A percentile compares a stretch with the other conserved stretches of the same genome.
These are phyloP conservation scores for Acrobasis repandana DNA, from an alignment of 2,888 invertebrate genomes.

Conservation along the genomic window DNA sequence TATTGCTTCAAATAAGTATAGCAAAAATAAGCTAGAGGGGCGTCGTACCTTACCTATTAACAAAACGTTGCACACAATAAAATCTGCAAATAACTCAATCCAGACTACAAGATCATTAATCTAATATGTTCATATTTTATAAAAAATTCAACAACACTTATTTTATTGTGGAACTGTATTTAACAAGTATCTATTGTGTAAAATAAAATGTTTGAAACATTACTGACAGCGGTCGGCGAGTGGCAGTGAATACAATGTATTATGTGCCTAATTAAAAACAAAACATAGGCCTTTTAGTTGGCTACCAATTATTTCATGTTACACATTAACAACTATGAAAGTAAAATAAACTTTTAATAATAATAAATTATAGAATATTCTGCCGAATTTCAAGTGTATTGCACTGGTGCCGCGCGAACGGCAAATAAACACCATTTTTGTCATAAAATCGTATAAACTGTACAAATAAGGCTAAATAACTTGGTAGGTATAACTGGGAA, in stretches of 20 bases:
- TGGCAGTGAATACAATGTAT: constrained; percentile 68
- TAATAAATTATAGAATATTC: constrained; percentile 64
- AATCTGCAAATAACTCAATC: constrained; percentile 80
- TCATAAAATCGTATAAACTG: constrained; percentile 42
- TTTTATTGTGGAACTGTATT: constrained; percentile 77
- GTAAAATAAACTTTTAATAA: constrained; percentile 49
- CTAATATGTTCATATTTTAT: constrained; percentile 80
- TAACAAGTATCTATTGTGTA: constrained; percentile 79
- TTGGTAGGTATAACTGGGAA: constrained; percentile 35
- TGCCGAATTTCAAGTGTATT: constrained; percentile 69
- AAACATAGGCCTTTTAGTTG: constrained; percentile 76
- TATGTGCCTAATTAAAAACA: constrained; percentile 50
- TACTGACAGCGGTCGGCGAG: constrained; percentile 78
- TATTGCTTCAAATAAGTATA: constrained; percentile 71
- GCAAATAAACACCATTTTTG: constrained; percentile 47
- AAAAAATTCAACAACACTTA: constrained; percentile 82
- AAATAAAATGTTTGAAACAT: constrained; percentile 58
- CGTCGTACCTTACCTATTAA: constrained; percentile 53
- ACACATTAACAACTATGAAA: constrained; percentile 51
- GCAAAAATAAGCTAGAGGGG: constrained; percentile 74
- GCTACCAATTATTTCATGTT: constrained; percentile 77
- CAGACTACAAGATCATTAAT: constrained; percentile 82
- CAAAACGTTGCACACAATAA: constrained; percentile 67
- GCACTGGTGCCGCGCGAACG: constrained; percentile 71
- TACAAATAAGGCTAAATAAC: constrained; percentile 48